phyloP scores from a whole-genome alignment of 1,140 invertebrate genomes.

The Drosophila aff. region DNA sequence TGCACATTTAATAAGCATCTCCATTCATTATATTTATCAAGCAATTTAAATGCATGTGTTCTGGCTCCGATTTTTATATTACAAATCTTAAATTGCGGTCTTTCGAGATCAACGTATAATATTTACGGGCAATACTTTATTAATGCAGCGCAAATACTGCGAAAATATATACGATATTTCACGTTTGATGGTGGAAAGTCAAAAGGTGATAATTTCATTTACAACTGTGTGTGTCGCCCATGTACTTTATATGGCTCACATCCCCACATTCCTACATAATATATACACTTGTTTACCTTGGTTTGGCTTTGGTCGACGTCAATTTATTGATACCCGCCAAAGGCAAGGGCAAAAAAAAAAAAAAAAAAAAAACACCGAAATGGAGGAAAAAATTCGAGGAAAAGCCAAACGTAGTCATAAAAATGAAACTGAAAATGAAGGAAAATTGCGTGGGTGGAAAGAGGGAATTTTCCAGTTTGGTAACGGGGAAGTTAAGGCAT shows the following conservation, averaged over 20 bases:
- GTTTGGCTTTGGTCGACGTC: constrained; percentile 55
- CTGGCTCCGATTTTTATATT: constrained; percentile 18
- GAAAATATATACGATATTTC: constrained; percentile 13
- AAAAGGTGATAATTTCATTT: constrained; percentile 52
- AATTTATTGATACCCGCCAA: constrained; percentile 75
- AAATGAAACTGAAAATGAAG: constrained; percentile 56
- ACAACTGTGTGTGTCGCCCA: constrained; percentile 30
- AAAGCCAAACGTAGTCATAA: constrained; percentile 47
- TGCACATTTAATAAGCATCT: too few relatives aligned
- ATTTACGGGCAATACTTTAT: constrained; percentile 33
- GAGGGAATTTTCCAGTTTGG: constrained; percentile 3
- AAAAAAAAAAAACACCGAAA: not conserved
- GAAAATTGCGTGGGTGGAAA: constrained; percentile 23
- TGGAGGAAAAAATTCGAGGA: constrained; percentile 12
- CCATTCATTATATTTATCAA: constrained; percentile 1
- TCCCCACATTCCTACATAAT: constrained; percentile 3
- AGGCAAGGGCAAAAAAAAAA: constrained; percentile 11
- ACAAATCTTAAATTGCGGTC: constrained; percentile 17
- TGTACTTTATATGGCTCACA: constrained; percentile 2
- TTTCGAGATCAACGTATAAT: constrained; percentile 14
- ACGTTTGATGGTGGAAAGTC: constrained; percentile 30
- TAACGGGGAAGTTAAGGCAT: constrained; percentile 29
- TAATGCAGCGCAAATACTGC: constrained; percentile 37
- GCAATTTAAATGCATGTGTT: constrained; percentile 22
- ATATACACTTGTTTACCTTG: constrained; percentile 28